Percentiles rank a stretch among this genome's conserved stretches.
Evolutionary conservation across 2,888 invertebrate genomes (phyloP).

Genomic region (Pandemis corylana): DNA sequence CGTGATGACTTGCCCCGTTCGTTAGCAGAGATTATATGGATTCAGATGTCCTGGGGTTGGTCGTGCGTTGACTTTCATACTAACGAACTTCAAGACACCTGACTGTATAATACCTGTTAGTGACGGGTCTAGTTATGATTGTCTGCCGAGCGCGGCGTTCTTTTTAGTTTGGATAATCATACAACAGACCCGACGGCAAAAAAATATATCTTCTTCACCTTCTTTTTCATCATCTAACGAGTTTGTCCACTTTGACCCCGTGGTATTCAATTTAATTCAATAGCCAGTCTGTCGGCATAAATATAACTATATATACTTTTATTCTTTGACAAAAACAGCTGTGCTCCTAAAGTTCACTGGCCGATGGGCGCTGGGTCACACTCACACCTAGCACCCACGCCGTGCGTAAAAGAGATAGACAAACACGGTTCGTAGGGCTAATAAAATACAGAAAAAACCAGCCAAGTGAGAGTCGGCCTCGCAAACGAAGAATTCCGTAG

Average conservation of each 20-base stretch:
- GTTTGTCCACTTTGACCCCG: not conserved
- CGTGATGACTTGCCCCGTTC: too few species aligned
- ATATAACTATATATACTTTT: constrained; percentile 15
- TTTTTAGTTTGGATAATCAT: too few species aligned
- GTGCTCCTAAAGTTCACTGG: constrained; percentile 63
- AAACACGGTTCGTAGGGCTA: not conserved
- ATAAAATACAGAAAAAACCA: not conserved
- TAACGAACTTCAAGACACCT: too few species aligned
- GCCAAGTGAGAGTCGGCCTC: not conserved
- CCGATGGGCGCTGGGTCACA: constrained; percentile 53
- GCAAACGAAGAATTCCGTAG: not conserved
- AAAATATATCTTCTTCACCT: too few species aligned
- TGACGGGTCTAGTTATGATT: too few species aligned
- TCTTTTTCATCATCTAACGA: too few species aligned
- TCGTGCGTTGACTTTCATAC: too few species aligned
- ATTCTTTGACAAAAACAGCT: constrained; percentile 68
- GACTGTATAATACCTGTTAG: too few species aligned
- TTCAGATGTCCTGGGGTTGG: too few species aligned
- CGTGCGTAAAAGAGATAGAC: constrained; percentile 24
- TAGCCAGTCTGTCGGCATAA: not conserved
- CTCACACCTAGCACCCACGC: constrained; percentile 57
- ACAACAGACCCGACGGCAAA: too few species aligned
- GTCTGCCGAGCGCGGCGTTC: too few species aligned
- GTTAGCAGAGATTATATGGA: too few species aligned
- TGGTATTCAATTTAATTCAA: not conserved